Base-by-base conservation (phyloP, 1,140 invertebrate species). In the Dendroctonus ponderosae region DNA sequence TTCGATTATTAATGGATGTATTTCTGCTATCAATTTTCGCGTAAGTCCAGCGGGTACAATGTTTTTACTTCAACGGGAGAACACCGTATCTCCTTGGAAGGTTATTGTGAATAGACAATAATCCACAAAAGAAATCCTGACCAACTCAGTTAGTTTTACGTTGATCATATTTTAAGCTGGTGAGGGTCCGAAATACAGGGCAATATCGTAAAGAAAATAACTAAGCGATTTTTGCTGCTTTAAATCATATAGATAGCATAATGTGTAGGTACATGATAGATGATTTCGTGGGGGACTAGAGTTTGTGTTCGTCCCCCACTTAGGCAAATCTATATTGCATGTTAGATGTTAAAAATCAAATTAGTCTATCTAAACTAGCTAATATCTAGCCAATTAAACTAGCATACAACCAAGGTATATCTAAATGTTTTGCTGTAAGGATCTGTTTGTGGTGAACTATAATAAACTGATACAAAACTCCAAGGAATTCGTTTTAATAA, bases 31-130 rank as follows among this genome's bases (percentile, higher is more conserved):
- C 46, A 43, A 59, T 43, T 62, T 66, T 62, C 60, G 58, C 68
- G 61, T 71, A 67, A 66, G 70, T 63, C 63, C 56, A 62, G 70
- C 68, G 62, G 63, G 53, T 70, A 67, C 62, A 49, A 68, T 67
- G 43, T 73, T 71, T 73, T 68, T 56, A 69, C 69, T 70, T 70
- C 69, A 69, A 52, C 39, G 51, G 68, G 72, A 72, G 73, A 63
- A 51, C 43, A 62, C 43, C 15, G 41, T 40, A 54, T 62, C 78
- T 75, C 75, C 74, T 69, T 70, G 68, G 74, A 76, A 76, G 76
- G 78, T 79, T 79, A 79, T 79, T 80, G 79, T 79, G 78, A 80
- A 72, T 72, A 76, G 79, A 80, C 79, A 80, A 80, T 80, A 80
- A 79, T 78, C 78, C 38, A 74, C 73, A 75, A 75, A 73, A 75